These are phyloP conservation scores for Carcinoscorpius rotundicauda DNA, from an alignment of 1,140 invertebrate genomes.

Conservation along the genomic window DNA sequence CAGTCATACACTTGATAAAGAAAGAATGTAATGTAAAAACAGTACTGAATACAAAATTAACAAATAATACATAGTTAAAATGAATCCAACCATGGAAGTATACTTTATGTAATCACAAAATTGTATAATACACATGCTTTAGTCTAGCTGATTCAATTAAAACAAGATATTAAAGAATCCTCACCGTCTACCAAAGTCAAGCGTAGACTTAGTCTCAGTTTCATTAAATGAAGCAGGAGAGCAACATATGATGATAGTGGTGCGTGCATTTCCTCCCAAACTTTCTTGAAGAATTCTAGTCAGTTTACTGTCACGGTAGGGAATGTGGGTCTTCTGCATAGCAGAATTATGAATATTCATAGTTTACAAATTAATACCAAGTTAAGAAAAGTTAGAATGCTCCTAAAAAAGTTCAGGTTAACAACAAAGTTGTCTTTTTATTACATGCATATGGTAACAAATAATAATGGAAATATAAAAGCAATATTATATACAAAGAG, in stretches of 20 bases:
- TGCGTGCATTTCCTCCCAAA: slow-evolving; percentile 95
- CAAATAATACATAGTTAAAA: too few relatives aligned
- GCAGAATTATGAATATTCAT: neutral
- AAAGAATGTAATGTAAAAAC: too few relatives aligned
- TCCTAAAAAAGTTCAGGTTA: too few relatives aligned
- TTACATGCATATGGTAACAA: too few relatives aligned
- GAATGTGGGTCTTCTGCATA: slow-evolving; percentile 87
- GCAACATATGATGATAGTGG: slow-evolving; percentile 98
- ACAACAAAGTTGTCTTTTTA: too few relatives aligned
- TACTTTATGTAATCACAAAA: slow-evolving; percentile 1
- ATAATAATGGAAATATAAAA: too few relatives aligned
- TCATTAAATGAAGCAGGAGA: slow-evolving; percentile 99
- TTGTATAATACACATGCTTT: neutral
- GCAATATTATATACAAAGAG: too few relatives aligned
- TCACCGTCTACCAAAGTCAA: slow-evolving; percentile 81
- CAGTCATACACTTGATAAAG: too few relatives aligned
- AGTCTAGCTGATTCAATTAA: too few relatives aligned
- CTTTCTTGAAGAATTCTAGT: slow-evolving; percentile 99
- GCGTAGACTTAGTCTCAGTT: slow-evolving; percentile 95
- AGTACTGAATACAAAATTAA: too few relatives aligned
- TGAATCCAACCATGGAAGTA: too few relatives aligned
- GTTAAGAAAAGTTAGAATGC: neutral
- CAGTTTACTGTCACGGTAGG: slow-evolving; percentile 97
- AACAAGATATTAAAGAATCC: too few relatives aligned
- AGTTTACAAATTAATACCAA: slow-evolving; percentile 6